Evolutionary conservation across 2,797 vertebrate genomes (phyloP).

Genomic region (Hippoglossus hippoglossus): DNA sequence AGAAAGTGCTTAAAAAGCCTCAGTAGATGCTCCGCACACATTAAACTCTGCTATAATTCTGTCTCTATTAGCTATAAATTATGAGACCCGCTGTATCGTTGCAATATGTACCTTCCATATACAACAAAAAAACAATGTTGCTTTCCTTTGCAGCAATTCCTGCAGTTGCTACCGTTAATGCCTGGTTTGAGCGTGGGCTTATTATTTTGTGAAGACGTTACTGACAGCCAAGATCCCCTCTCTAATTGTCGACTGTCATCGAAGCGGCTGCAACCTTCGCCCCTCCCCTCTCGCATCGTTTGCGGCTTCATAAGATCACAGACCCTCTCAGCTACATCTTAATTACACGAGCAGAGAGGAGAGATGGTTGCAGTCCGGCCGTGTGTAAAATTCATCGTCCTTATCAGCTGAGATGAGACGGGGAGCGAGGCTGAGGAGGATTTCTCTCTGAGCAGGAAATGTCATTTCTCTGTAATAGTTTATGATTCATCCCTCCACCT

Average conservation of each 20-base stretch:
- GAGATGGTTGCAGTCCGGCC: slow-evolving; percentile 63
- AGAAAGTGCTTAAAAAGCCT: slow-evolving; percentile 22
- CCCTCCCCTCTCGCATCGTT: slow-evolving; percentile 43
- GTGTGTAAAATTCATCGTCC: slow-evolving; percentile 65
- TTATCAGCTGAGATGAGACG: slow-evolving; percentile 77
- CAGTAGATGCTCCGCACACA: slow-evolving; percentile 4
- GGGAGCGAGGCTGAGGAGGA: slow-evolving; percentile 69
- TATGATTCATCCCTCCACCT: slow-evolving; percentile 84
- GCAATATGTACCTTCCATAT: slow-evolving; percentile 11
- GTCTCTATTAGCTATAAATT: slow-evolving; percentile 37
- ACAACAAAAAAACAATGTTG: slow-evolving; percentile 51
- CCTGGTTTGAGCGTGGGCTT: slow-evolving; percentile 29
- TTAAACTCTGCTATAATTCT: slow-evolving; percentile 31
- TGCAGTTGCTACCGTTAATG: slow-evolving; percentile 48
- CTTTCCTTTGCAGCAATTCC: slow-evolving; percentile 65
- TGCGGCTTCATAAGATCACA: slow-evolving; percentile 53
- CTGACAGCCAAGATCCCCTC: slow-evolving; percentile 56
- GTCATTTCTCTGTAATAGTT: slow-evolving; percentile 80
- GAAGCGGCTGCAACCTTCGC: slow-evolving; percentile 49
- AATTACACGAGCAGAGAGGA: slow-evolving; percentile 45
- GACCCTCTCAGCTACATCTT: slow-evolving; percentile 42
- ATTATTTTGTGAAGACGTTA: slow-evolving; percentile 42
- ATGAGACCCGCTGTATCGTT: slow-evolving; percentile 25
- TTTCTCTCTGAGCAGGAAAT: slow-evolving; percentile 71
- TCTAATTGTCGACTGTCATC: slow-evolving; percentile 68